Evolutionary conservation across 2,113 vertebrate species (phyloP), one percentile per base, ranked within the genome.

Genomic region (Pleuronectes platessa): DNA sequence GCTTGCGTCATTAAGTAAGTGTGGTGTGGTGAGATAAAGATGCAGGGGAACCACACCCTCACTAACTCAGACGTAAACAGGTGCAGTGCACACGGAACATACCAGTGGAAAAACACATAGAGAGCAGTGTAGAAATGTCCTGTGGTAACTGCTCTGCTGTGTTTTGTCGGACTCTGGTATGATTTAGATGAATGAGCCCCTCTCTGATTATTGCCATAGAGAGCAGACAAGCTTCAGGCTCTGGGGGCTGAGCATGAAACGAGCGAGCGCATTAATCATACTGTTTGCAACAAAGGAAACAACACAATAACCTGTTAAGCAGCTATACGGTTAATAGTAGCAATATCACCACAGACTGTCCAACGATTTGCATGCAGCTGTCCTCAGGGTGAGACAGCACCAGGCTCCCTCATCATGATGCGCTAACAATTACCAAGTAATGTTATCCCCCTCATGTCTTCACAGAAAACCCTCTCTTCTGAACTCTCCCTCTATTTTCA

Each of bases 21-120:
- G 73, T 92, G 91, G 23, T 76, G 51, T 21, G 21, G n/a, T 26
- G 70, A 89, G 93, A 93, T 93, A 93, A 92, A 68, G 82, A 75
- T 55, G 78, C 49, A 71, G 37, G 20, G 61, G 27, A 67, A 78
- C 89, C 87, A 67, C 93, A 86, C 93, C 93, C 90, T 31, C 53
- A 13, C 55, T 27, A 13, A 61, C 31, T 79, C 54, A n/a, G 71
- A 81, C 61, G 64, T 58, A 84, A 83, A 84, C 79, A 89, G 78
- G 77, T 89, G 65, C 69, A 68, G 60, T 42, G 51, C 47, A 55
- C 73, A 47, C 35, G 62, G 49, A 62, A 53, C 23, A 54, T 9
- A 42, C 24, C 31, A 45, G 23, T 54, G 47, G 49, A 56, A 71
- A 21, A 20, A 53, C 18, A 23, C 55, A 47, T 9, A 55, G 37